Conservation (phyloP, 2,113 vertebrate genomes). For the Cyanocitta stelleri region DNA sequence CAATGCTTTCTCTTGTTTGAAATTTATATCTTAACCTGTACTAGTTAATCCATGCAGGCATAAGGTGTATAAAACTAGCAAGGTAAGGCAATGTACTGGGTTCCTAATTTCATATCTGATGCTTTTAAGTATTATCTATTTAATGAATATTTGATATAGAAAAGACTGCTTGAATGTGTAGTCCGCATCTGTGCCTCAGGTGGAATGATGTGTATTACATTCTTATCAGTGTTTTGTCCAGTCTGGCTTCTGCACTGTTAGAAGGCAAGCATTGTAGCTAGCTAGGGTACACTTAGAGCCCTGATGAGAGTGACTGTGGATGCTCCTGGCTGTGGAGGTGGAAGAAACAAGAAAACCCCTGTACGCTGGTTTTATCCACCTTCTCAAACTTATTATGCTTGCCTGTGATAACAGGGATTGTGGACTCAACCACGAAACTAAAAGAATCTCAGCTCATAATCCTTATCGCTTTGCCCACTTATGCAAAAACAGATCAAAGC, state of each 20-base stretch:
- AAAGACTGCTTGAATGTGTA: not conserved
- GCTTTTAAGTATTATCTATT: not conserved
- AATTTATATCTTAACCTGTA: not conserved
- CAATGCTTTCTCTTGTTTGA: not conserved
- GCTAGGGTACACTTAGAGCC: not conserved
- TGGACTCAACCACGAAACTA: not conserved
- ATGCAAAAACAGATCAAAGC: not conserved
- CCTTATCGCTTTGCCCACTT: not conserved
- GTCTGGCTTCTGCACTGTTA: not conserved
- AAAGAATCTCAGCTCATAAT: not conserved
- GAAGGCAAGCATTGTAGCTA: not conserved
- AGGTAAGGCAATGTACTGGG: not conserved
- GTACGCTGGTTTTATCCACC: not conserved
- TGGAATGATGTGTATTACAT: not conserved
- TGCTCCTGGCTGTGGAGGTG: not conserved
- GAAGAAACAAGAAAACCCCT: not conserved
- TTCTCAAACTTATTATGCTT: not conserved
- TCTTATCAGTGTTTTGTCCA: not conserved
- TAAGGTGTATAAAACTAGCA: not conserved
- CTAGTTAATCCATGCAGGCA: not conserved
- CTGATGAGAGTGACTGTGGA: not conserved
- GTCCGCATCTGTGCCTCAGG: not conserved
- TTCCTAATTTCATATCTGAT: not conserved
- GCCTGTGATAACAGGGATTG: not conserved
- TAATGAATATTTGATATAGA: not conserved